These are phyloP conservation scores for Dinothrombium tinctorium DNA, from an alignment of 1,140 invertebrate genomes.

Conservation along the genomic window DNA sequence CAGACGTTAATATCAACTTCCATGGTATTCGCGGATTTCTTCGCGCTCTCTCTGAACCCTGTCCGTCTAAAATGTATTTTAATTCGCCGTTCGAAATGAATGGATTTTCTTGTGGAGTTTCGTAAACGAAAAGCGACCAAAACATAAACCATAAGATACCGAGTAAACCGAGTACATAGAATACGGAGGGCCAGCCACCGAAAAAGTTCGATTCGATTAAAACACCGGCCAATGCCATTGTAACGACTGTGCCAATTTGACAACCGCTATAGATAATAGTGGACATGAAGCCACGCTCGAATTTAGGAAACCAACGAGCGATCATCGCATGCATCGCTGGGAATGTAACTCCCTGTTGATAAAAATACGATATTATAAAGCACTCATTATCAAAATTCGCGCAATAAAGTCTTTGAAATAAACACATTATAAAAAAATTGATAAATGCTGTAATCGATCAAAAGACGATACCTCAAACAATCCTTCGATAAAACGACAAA, in stretches of 20 bases:
- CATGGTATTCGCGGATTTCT: slow-evolving; percentile 39
- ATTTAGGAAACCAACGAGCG: slow-evolving; percentile 15
- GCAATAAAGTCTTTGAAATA: no score
- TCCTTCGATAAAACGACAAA: neutral
- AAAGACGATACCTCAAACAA: no score
- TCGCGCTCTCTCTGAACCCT: neutral
- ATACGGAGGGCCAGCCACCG: slow-evolving; percentile 12
- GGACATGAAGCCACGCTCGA: slow-evolving; percentile 8
- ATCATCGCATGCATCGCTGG: slow-evolving; percentile 22
- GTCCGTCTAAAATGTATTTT: slow-evolving; percentile 40
- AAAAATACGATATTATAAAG: no score
- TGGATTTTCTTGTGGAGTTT: slow-evolving; percentile 60
- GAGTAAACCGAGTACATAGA: slow-evolving; percentile 20
- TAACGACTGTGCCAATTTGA: slow-evolving; percentile 19
- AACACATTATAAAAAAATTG: no score
- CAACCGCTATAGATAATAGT: slow-evolving; percentile 14
- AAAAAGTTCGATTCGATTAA: slow-evolving; percentile 35
- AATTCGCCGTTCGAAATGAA: slow-evolving; percentile 37
- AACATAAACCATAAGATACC: slow-evolving; percentile 52
- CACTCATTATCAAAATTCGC: no score
- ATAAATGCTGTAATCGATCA: no score
- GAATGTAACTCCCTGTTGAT: slow-evolving; percentile 20
- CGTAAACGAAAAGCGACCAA: slow-evolving; percentile 63
- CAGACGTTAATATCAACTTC: slow-evolving; percentile 45
- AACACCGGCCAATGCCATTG: slow-evolving; percentile 17